Evolutionary conservation across 1,140 invertebrate genomes (phyloP), one percentile per base, ranked within the genome.

Genomic region (Zaprionus capensis): DNA sequence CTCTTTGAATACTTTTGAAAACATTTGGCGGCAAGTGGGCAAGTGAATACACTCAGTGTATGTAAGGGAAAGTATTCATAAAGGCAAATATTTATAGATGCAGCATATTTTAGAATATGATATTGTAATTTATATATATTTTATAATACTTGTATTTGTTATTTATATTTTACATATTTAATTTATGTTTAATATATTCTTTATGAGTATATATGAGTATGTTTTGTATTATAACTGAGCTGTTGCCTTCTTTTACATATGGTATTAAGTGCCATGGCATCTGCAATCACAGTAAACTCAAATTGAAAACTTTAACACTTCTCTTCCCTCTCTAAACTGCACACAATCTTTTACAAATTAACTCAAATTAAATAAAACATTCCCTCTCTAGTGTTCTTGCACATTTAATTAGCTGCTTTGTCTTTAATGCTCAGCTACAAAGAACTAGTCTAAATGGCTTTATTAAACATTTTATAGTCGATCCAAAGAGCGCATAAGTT

Each of bases 401-500:
- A 51, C 20, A 22, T 22, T 51, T 51, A 51, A 24, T 53, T 36
- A 24, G 20, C 31, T 36, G 20, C 5, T 17, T 41, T 24, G 17
- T 17, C 26, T 17, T 41, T 41, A 15, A 41, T n/a, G 38, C 65
- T 70, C 66, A 69, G 75, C 41, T 6, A 82, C 71, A 82, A 72
- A 76, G 57, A 65, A 67, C 64, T 73, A 72, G 78, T 49, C 65
- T 64, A 59, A 49, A 56, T 72, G 41, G 58, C 53, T 51, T 65
- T 36, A 53, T 68, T 79, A 72, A 69, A 73, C 76, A 67, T 62
- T 73, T 79, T 73, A 62, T 63, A 55, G 57, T 53, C 28, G 26
- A 38, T 11, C 26, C 26, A 61, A 68, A 67, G 59, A 24, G 55
- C 4, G 14, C 24, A 17, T 28, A 12, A 34, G 41, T 62, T 41